A percentile compares a stretch with the other conserved stretches of the same genome.
Evolutionary conservation across 1,140 invertebrate genomes (phyloP).

Genomic region (Psix sp.): DNA sequence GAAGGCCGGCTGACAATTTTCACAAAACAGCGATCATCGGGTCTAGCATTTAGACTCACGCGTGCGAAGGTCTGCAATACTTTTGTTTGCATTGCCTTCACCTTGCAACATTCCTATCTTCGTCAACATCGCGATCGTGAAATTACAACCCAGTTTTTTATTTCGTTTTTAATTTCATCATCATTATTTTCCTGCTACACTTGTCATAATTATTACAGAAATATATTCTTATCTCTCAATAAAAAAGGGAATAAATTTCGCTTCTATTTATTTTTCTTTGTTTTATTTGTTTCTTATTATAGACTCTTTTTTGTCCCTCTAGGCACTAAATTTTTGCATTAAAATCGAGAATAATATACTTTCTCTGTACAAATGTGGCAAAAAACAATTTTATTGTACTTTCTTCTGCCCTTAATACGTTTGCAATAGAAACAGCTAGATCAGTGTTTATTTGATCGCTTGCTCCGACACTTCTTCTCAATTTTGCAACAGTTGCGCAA

Average conservation of each 20-base stretch:
- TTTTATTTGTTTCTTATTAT: too few species aligned
- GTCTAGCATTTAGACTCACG: constrained; percentile 15
- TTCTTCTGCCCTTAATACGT: constrained; percentile 7
- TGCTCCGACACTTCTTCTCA: neutral
- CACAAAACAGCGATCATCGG: constrained; percentile 21
- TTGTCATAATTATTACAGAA: too few species aligned
- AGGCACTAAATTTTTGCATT: neutral
- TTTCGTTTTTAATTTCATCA: constrained; percentile 20
- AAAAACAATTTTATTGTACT: constrained; percentile 10
- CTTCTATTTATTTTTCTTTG: too few species aligned
- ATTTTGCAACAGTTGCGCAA: constrained; percentile 32
- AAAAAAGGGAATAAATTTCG: too few species aligned
- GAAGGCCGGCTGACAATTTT: constrained; percentile 39
- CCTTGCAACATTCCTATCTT: constrained; percentile 19
- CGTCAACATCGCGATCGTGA: too few species aligned
- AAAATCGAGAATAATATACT: constrained; percentile 20
- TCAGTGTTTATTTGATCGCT: constrained; percentile 3
- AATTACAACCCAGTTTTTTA: too few species aligned
- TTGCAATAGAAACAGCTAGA: constrained; percentile 8
- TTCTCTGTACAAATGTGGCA: constrained; percentile 11
- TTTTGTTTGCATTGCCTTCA: constrained; percentile 20
- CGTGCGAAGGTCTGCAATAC: constrained; percentile 26
- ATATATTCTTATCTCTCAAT: too few species aligned
- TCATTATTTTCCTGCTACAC: too few species aligned
- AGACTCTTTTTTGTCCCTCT: too few species aligned